These are phyloP conservation scores for Tupaia chinensis DNA, from an alignment of 2,113 vertebrate species.

Conservation along the genomic window DNA sequence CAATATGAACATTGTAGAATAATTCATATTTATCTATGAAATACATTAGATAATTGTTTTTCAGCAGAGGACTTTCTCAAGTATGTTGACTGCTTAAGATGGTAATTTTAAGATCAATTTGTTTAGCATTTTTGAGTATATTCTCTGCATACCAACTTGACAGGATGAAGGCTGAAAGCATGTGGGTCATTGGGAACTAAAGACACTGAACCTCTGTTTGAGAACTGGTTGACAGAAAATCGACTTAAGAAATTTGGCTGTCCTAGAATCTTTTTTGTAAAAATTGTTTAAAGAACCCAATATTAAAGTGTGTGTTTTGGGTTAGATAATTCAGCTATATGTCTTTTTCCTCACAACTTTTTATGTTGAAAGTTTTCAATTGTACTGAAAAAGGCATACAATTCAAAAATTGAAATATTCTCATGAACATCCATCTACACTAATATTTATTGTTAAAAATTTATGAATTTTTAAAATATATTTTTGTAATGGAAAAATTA, in stretches of 20 bases:
- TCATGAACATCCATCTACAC: not conserved
- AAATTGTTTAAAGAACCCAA: not conserved
- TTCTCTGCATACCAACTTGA: not conserved
- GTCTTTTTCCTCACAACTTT: not conserved
- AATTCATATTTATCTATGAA: constrained; percentile 14
- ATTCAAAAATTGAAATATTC: not conserved
- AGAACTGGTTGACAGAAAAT: not conserved
- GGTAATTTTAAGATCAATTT: constrained; percentile 18
- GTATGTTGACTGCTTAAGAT: constrained; percentile 30
- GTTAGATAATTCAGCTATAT: not conserved
- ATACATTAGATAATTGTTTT: constrained; percentile 11
- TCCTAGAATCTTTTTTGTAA: not conserved
- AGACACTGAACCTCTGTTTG: not conserved
- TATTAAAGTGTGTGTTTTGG: not conserved
- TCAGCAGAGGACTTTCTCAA: not conserved
- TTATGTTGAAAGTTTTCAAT: no score
- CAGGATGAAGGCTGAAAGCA: not conserved
- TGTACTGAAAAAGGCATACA: no score
- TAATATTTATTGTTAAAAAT: not conserved
- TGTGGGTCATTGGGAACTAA: not conserved
- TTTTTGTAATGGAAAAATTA: no score
- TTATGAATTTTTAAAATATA: no score
- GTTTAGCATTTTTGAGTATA: not conserved
- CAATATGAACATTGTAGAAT: not conserved
- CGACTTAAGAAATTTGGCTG: not conserved